Evolutionary conservation across 2,888 invertebrate species (phyloP).

Genomic region (Lithophane ornitopus): DNA sequence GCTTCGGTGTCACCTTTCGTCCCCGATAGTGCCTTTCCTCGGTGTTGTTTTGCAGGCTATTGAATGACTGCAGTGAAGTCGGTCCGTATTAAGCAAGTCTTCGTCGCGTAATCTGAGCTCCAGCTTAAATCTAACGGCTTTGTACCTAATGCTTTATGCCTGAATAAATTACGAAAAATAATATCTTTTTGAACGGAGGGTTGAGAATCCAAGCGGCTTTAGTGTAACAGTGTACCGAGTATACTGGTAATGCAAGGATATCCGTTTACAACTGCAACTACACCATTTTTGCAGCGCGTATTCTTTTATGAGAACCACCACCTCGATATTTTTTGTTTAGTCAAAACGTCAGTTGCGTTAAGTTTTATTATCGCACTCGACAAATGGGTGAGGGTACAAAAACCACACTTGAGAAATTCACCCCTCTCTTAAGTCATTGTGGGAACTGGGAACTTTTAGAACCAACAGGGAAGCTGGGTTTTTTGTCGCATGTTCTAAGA

Average conservation of each 20-base stretch:
- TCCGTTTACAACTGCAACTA: slow-evolving; percentile 47
- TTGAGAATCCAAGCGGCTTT: slow-evolving; percentile 50
- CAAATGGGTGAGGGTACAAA: slow-evolving; percentile 86
- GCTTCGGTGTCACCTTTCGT: slow-evolving; percentile 87
- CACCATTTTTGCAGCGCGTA: slow-evolving; percentile 18
- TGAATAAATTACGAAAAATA: slow-evolving; percentile 82
- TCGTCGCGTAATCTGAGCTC: slow-evolving; percentile 84
- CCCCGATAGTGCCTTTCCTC: slow-evolving; percentile 86
- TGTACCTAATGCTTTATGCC: slow-evolving; percentile 83
- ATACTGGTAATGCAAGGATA: slow-evolving; percentile 55
- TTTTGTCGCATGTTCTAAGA: slow-evolving; percentile 82
- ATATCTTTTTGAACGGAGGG: slow-evolving; percentile 72
- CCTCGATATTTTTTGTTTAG: slow-evolving; percentile 61
- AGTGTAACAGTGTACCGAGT: slow-evolving; percentile 41
- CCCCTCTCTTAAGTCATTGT: slow-evolving; percentile 85
- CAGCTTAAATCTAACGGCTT: slow-evolving; percentile 86
- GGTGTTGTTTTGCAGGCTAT: slow-evolving; percentile 87
- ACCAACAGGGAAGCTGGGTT: slow-evolving; percentile 79
- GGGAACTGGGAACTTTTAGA: slow-evolving; percentile 87
- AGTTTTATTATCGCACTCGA: slow-evolving; percentile 85
- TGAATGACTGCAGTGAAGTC: slow-evolving; percentile 87
- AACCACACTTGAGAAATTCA: slow-evolving; percentile 87
- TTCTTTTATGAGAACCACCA: slow-evolving; percentile 18
- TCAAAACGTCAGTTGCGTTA: slow-evolving; percentile 75
- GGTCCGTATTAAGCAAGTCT: slow-evolving; percentile 86